phyloP scores from a whole-genome alignment of 1,140 invertebrate species.

The Drosophila mojavensis region DNA sequence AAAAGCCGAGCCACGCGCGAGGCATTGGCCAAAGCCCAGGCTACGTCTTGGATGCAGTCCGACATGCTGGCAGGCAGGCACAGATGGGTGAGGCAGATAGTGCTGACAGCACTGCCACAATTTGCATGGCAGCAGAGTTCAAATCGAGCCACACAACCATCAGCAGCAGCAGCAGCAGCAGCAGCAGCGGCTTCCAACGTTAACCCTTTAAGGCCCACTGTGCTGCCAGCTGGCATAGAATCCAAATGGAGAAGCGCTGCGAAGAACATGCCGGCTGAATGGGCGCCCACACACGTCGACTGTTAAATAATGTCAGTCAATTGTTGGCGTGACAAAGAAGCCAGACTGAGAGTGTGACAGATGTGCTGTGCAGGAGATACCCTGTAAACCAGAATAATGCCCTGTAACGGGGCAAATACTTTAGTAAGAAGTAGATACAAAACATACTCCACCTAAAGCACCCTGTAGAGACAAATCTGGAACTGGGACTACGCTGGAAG shows the following conservation, averaged over 20 bases:
- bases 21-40: conserved; percentile 17
- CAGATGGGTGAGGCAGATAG: conserved; percentile 68
- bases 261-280: background rate
- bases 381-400: background rate
- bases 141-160: background rate
- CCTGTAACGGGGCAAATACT: too few species aligned
- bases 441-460: too few species aligned
- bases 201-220: conserved; percentile 40
- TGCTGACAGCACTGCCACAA: conserved; percentile 37
- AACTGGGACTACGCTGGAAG: conserved; percentile 32
- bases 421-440: too few species aligned
- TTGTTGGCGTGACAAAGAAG: conserved; percentile 42
- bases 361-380: background rate
- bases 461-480: background rate
- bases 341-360: conserved; percentile 1
- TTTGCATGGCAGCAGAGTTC: conserved; percentile 55
- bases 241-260: background rate
- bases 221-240: conserved; percentile 24
- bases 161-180: background rate
- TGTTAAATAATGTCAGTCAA: conserved; percentile 56
- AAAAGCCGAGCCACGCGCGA: background rate
- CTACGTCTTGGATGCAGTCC: conserved; percentile 28
- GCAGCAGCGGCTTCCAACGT: conserved; percentile 7
- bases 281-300: conserved; percentile 20
- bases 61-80: conserved; percentile 64